Percentiles rank a stretch among this genome's conserved stretches.
These are phyloP conservation scores for Cheilosia urbana DNA, from an alignment of 2,888 invertebrate genomes.

Conservation along the genomic window DNA sequence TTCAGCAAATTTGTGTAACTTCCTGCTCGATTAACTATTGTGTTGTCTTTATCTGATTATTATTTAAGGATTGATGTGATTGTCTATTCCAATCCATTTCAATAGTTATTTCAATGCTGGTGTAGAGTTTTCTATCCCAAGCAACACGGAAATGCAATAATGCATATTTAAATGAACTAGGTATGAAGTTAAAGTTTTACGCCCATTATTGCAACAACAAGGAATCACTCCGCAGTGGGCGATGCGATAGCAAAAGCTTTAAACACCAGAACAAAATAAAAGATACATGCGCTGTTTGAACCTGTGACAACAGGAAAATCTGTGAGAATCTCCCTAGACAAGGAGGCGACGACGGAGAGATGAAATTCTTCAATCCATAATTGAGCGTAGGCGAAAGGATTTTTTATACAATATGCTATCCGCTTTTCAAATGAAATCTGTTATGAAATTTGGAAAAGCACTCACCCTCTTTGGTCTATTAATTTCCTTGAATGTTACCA, in stretches of 20 bases:
- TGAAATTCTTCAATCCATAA: conserved; percentile 10
- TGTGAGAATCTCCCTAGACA: conserved; percentile 28
- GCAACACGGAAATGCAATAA: neutral
- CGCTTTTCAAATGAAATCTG: neutral
- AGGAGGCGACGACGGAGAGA: neutral
- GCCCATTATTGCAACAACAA: neutral
- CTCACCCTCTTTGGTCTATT: neutral
- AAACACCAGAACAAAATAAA: neutral
- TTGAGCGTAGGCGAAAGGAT: conserved; percentile 32
- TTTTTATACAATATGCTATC: conserved; percentile 8
- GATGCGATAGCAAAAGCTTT: neutral
- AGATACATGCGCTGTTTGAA: conserved; percentile 57
- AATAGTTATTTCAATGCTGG: no score
- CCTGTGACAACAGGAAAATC: conserved; percentile 61
- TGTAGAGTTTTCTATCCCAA: no score
- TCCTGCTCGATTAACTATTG: no score
- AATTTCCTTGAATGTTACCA: no score
- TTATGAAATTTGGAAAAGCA: neutral
- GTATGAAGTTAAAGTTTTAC: neutral
- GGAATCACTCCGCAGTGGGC: conserved; percentile 1
- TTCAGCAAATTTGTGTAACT: no score
- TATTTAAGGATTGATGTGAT: no score
- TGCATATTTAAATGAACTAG: neutral
- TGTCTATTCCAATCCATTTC: no score
- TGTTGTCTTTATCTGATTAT: no score